Conservation (phyloP, 2,113 vertebrate species). For the Amphiprion percula region DNA sequence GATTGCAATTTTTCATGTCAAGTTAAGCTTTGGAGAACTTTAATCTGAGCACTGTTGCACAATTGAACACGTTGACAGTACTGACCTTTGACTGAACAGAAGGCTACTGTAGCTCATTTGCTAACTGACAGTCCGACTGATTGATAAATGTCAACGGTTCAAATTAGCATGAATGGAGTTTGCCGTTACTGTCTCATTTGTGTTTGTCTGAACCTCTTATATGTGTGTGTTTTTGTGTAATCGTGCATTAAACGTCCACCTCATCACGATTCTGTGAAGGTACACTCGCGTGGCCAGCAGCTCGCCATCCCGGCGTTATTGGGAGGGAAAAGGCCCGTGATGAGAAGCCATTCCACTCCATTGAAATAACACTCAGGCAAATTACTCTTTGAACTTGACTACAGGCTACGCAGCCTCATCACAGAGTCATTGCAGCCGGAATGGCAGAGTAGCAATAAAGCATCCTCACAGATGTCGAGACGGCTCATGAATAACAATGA, state of each 20-base stretch:
- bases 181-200: background rate
- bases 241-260: constrained; percentile 44
- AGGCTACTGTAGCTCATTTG: background rate
- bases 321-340: constrained; percentile 50
- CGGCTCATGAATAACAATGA: constrained; percentile 78
- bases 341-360: constrained; percentile 68
- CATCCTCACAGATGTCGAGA: constrained; percentile 54
- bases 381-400: constrained; percentile 77
- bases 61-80: background rate
- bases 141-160: background rate
- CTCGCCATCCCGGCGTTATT: constrained; percentile 44
- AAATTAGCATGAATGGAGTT: background rate
- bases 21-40: no score
- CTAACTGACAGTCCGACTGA: background rate
- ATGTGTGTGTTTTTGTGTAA: constrained; percentile 13
- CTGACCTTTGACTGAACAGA: background rate
- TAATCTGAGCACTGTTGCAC: no score
- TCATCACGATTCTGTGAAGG: constrained; percentile 46
- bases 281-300: constrained; percentile 24
- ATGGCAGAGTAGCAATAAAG: constrained; percentile 74
- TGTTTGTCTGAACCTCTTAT: constrained; percentile 1
- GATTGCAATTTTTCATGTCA: no score
- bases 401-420: constrained; percentile 73
- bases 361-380: constrained; percentile 74
- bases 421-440: constrained; percentile 70